Evolutionary conservation across 1,140 invertebrate species (phyloP).

Genomic region (Schlechtendalia chinensis): DNA sequence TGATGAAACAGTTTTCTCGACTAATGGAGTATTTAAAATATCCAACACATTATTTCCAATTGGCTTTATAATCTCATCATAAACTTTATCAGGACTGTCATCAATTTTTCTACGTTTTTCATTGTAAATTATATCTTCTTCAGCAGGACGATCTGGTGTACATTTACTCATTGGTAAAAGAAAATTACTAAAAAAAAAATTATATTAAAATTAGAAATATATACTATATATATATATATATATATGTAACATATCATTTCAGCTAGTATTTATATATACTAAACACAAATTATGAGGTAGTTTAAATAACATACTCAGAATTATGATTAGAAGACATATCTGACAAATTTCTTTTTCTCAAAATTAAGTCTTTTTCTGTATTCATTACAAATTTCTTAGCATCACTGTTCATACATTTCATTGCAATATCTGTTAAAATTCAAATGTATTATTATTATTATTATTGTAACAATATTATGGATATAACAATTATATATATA

Average conservation of each 20-base stretch:
- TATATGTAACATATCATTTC: no score
- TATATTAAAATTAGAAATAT: no score
- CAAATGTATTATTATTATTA: not conserved
- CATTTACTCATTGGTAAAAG: not conserved
- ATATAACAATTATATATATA: no score
- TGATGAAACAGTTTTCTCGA: not conserved
- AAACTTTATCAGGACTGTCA: not conserved
- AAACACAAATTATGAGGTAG: no score
- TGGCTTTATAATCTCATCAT: not conserved
- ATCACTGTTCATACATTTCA: not conserved
- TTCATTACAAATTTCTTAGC: constrained; percentile 7
- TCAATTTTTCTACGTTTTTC: constrained; percentile 35
- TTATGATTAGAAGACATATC: not conserved
- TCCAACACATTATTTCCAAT: not conserved
- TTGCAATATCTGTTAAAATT: not conserved
- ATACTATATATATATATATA: no score
- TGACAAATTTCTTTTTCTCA: not conserved
- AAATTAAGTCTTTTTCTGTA: not conserved
- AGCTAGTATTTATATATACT: no score
- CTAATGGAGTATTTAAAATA: constrained; percentile 41
- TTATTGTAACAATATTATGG: not conserved
- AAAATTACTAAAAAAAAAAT: not conserved
- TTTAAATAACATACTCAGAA: no score
- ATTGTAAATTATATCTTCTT: not conserved
- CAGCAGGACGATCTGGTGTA: not conserved